Percentiles rank a stretch among this genome's conserved stretches.
These are phyloP conservation scores for Climacteris rufus DNA, from an alignment of 2,113 vertebrate genomes.

Conservation along the genomic window DNA sequence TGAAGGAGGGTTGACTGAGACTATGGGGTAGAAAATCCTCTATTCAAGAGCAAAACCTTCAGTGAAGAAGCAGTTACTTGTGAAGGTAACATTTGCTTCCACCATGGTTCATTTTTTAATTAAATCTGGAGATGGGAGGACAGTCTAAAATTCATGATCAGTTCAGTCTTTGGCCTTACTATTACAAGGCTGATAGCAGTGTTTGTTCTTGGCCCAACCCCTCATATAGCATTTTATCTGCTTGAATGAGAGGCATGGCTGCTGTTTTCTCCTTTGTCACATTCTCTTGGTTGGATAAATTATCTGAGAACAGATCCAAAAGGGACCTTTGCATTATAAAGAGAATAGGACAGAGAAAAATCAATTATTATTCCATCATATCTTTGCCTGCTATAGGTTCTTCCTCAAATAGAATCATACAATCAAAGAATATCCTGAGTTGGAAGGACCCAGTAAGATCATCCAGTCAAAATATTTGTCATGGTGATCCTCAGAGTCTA, in stretches of 20 bases:
- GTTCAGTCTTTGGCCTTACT: neutral
- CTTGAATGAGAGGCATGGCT: neutral
- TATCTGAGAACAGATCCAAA: neutral
- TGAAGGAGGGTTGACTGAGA: neutral
- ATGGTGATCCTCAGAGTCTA: neutral
- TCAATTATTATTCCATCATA: neutral
- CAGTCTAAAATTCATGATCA: neutral
- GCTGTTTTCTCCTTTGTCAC: neutral
- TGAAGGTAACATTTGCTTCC: neutral
- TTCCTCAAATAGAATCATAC: neutral
- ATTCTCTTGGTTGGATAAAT: neutral
- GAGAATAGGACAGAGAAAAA: neutral
- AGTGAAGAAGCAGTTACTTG: neutral
- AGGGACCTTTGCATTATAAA: neutral
- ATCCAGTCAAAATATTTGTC: neutral
- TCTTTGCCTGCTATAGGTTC: neutral
- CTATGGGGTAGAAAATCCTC: neutral
- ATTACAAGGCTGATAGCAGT: neutral
- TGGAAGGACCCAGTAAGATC: neutral
- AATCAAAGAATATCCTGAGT: neutral
- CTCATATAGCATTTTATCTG: neutral
- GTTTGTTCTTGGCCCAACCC: neutral
- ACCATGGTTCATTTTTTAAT: neutral
- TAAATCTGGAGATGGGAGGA: neutral
- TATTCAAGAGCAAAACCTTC: neutral